These are phyloP conservation scores for Liparis tanakae DNA, from an alignment of 2,797 vertebrate species.

Conservation along the genomic window DNA sequence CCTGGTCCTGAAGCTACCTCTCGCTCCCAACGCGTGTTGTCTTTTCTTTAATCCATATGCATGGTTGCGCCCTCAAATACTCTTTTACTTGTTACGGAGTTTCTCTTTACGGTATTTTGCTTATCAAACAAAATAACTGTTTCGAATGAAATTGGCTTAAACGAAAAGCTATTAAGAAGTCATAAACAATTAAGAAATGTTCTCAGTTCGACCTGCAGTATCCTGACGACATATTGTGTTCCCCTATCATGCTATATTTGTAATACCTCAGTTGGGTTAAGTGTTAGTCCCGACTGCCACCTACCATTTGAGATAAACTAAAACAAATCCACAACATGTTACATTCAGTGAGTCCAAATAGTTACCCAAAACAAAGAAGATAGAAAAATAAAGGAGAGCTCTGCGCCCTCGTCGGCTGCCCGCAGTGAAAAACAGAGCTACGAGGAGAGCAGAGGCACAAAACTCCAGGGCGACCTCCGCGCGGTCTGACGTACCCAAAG, in stretches of 20 bases:
- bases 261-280: background rate
- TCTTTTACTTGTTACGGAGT: background rate
- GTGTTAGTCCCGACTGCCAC: background rate
- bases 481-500: conserved; percentile 83
- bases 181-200: background rate
- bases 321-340: conserved; percentile 10
- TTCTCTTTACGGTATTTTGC: background rate
- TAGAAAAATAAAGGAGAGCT: conserved; percentile 4
- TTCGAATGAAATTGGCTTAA: background rate
- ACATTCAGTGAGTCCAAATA: conserved; percentile 12
- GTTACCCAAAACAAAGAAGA: conserved; percentile 7
- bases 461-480: conserved; percentile 77
- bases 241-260: background rate
- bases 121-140: background rate
- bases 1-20: conserved; percentile 70
- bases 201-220: background rate
- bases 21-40: conserved; percentile 1
- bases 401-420: conserved; percentile 39
- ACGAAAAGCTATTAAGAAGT: background rate
- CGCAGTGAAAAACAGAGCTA: conserved; percentile 59
- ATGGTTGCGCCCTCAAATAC: background rate
- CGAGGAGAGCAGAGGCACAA: conserved; percentile 54
- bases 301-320: background rate
- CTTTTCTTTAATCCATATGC: conserved; percentile 15
- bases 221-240: background rate